Evolutionary conservation across 2,113 vertebrate genomes (phyloP).

Genomic region (Alethe diademata): DNA sequence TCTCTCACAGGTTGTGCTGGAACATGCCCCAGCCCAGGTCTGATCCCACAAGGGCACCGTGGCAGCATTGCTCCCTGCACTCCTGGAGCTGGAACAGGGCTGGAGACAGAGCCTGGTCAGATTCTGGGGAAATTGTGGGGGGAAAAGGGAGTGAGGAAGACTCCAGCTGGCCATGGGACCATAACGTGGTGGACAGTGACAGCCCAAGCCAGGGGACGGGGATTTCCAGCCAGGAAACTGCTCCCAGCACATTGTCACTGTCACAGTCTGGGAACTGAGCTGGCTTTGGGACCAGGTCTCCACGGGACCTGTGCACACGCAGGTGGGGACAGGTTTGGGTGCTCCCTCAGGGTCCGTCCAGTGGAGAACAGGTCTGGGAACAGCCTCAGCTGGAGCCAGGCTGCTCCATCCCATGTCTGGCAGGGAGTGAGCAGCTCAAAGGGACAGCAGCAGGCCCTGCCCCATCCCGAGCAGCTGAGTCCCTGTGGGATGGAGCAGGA

Average conservation of each 20-base stretch:
- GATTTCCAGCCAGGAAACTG: not conserved
- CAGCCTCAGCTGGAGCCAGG: not conserved
- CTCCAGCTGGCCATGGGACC: rapidly evolving
- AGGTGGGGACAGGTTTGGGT: not conserved
- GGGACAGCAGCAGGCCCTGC: not conserved
- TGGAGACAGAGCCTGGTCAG: not conserved
- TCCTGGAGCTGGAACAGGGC: not conserved
- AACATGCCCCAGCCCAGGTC: not conserved
- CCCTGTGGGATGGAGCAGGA: not conserved
- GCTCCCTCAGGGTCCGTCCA: not conserved
- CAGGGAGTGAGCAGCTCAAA: not conserved
- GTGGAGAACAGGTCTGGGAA: not conserved
- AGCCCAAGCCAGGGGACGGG: not conserved
- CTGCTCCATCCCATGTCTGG: not conserved
- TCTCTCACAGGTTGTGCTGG: rapidly evolving
- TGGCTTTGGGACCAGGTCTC: not conserved
- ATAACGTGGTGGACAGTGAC: rapidly evolving
- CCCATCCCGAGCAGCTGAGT: not conserved
- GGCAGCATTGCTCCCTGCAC: rapidly evolving
- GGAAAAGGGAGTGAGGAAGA: not conserved
- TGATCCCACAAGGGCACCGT: not conserved
- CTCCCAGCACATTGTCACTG: not conserved
- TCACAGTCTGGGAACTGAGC: not conserved
- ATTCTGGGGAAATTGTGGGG: not conserved
- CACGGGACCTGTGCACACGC: not conserved